Conservation (phyloP, 2,113 vertebrate genomes). For the Albula glossodonta region DNA sequence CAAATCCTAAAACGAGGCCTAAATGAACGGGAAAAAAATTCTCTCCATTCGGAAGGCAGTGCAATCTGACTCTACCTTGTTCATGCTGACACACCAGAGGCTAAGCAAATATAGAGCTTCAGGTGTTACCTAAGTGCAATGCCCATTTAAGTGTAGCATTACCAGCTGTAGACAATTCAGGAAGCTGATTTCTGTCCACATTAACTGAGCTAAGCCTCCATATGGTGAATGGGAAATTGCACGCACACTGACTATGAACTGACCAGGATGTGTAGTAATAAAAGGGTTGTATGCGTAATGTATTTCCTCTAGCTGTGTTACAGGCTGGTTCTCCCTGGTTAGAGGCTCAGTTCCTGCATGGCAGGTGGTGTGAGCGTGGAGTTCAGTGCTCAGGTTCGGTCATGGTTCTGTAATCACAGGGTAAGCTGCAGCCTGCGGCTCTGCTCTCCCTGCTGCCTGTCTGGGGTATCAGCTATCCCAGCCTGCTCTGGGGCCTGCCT, state of each 20-base stretch:
- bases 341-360: constrained; percentile 17
- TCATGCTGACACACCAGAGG: no score
- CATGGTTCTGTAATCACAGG: constrained; percentile 37
- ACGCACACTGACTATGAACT: background rate
- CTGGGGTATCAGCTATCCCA: constrained; percentile 27
- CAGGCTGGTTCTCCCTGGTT: background rate
- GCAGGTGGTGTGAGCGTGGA: constrained; percentile 16
- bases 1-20: no score
- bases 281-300: background rate
- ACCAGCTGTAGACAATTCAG: background rate
- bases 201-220: background rate
- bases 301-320: background rate
- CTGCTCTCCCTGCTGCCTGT: no score
- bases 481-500: constrained; percentile 26
- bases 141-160: no score
- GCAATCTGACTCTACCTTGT: no score
- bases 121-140: no score
- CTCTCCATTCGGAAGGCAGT: no score
- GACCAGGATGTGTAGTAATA: background rate
- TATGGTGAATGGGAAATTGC: background rate
- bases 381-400: constrained; percentile 25
- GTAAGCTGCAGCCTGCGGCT: background rate
- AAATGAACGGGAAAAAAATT: no score
- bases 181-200: background rate
- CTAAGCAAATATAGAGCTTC: no score